Base-by-base conservation (phyloP, 2,888 invertebrate species). In the Ornithoptera alexandrae region DNA sequence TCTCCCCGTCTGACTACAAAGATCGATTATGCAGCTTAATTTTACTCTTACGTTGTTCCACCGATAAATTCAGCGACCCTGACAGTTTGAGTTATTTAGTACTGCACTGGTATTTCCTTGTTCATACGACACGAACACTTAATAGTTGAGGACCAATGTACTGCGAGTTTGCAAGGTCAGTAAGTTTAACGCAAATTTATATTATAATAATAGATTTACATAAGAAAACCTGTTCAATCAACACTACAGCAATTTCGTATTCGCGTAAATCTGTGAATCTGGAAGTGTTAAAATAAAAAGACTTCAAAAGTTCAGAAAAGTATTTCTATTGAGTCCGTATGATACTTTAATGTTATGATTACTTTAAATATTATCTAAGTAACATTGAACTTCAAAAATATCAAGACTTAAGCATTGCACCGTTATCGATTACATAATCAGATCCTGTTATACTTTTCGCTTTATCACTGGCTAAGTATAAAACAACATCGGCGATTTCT, bases 391-490 rank as follows among this genome's bases (percentile, higher is more conserved):
- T 30, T 30, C 30, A 30, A 30, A 3, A 30, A 30, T 30, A 30
- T 30, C 3, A 30, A 30, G 4, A 0, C n/a, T 53, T 53, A 53
- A 53, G 53, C n/a, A 56, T 22, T 30, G 5, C 18, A n/a, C 81
- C 81, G 59, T 83, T 82, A 73, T 82, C 82, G 61, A 74, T 56
- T 1, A 79, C 72, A 67, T 76, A 80, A 72, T 76, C 76, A 0
- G 76, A 76, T 0, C 82, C 82, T 36, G 81, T 81, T 18, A 81
- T 75, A 58, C 81, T 75, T 42, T 65, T 74, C 20, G 80, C 82
- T 30, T 78, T 80, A 18, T 82, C 80, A 68, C 81, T 78, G 0
- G 82, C 80, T 22, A 82, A 42, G 63, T 75, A 80, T 20, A 77
- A 42, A 5, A 83, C 75, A 24, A 82, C 58, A 57, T 82, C 76